phyloP scores from a whole-genome alignment of 2,113 vertebrate genomes.

The Pyrgilauda ruficollis region DNA sequence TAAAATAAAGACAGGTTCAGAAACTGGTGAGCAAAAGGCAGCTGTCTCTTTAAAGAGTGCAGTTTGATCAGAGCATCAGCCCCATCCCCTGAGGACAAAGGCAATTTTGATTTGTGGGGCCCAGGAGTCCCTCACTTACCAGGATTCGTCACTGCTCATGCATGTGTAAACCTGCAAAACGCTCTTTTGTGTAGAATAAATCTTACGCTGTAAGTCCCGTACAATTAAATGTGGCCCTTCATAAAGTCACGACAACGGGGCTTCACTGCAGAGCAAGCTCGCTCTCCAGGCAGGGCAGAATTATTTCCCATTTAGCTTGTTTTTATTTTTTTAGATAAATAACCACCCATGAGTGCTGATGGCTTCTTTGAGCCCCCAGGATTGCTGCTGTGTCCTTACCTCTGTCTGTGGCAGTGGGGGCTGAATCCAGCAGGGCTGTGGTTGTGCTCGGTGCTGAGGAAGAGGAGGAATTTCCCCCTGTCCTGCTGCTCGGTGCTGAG shows the following conservation, averaged over 20 bases:
- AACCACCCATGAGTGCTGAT: not conserved
- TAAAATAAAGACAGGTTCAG: conserved; percentile 14
- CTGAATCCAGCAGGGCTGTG: conserved; percentile 51
- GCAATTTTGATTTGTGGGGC: conserved; percentile 64
- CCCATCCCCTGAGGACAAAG: conserved; percentile 54
- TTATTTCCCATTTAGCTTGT: not conserved
- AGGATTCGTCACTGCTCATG: not conserved
- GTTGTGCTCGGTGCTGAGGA: not conserved
- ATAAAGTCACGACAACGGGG: not conserved
- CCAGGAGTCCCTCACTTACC: conserved; percentile 55
- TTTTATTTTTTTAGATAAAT: not conserved
- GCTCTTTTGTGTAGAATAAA: conserved; percentile 56
- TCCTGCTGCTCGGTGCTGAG: not conserved
- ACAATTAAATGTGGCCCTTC: not conserved
- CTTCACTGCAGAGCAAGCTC: not conserved
- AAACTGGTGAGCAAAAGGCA: not conserved
- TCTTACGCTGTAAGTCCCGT: conserved; percentile 1
- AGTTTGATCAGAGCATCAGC: conserved; percentile 47
- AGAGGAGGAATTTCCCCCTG: conserved; percentile 16
- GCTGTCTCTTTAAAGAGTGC: conserved; percentile 58
- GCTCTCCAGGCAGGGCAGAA: not conserved
- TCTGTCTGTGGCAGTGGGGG: not conserved
- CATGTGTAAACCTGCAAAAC: conserved; percentile 55
- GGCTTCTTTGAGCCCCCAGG: not conserved
- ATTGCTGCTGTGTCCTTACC: not conserved